Evolutionary conservation across 2,113 vertebrate genomes (phyloP).

Genomic region (Brachionichthys hirsutus): DNA sequence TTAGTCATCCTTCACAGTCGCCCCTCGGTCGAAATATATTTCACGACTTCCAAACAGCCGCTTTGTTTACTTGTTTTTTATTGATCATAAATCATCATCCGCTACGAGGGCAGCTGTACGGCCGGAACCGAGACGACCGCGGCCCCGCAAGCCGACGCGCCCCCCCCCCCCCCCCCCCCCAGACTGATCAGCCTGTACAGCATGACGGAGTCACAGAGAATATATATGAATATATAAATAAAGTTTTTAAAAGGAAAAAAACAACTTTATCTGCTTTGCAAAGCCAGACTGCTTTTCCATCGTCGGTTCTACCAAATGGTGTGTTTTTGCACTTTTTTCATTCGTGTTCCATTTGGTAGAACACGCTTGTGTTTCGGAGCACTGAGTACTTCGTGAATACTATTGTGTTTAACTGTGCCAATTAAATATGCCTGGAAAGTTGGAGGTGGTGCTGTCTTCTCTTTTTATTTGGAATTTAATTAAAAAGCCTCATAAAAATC

Average conservation of each 20-base stretch:
- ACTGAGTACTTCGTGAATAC: constrained; percentile 82
- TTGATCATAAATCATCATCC: background rate
- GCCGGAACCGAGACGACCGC: constrained; percentile 28
- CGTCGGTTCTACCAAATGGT: constrained; percentile 72
- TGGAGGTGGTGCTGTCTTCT: no score
- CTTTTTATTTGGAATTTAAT: background rate
- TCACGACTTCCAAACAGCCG: constrained; percentile 7
- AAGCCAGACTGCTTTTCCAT: constrained; percentile 71
- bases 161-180: constrained; percentile 23
- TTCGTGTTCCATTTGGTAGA: constrained; percentile 74
- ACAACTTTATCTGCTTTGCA: constrained; percentile 75
- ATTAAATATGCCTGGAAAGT: constrained; percentile 79
- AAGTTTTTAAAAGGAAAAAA: constrained; percentile 72
- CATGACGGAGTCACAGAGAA: constrained; percentile 67
- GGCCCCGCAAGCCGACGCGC: constrained; percentile 10
- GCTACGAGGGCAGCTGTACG: constrained; percentile 16
- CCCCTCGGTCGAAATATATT: constrained; percentile 7
- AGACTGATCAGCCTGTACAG: constrained; percentile 66
- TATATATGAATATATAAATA: constrained; percentile 80
- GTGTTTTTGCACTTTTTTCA: constrained; percentile 78
- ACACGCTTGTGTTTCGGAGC: constrained; percentile 77
- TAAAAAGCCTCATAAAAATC: background rate
- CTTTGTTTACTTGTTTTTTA: background rate
- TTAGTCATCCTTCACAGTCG: constrained; percentile 25
- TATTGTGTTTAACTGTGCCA: constrained; percentile 84